Base-by-base conservation (phyloP, 2,113 vertebrate species). In the Tragelaphus strepsiceros region DNA sequence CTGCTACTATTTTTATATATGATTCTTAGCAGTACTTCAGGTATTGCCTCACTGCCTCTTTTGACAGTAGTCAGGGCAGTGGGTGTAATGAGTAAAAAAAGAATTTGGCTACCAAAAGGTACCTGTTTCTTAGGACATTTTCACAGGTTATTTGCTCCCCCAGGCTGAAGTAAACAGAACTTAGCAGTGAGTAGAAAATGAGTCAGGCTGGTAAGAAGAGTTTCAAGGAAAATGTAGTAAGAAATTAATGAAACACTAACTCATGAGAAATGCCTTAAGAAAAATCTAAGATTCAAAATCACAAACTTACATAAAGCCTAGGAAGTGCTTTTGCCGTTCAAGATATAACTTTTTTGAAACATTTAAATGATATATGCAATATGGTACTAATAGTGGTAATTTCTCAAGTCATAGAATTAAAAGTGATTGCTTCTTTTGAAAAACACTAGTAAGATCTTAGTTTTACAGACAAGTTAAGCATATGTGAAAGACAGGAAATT, bases 221-320 rank as follows among this genome's bases (percentile, higher is more conserved):
- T 71, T 95, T 91, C 24, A 71, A 92, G 61, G 30, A 97, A 85
- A 98, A 96, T 53, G 5, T 89, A 93, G 12, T 83, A 94, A 83
- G 35, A 71, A 90, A 82, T 92, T 22, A 94, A 56, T 56, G 26
- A 87, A 95, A 95, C 12, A 43, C 17, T 88, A 71, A 82, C 51
- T 94, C 71, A 43, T 94, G 62, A 93, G 35, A 96, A 96, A 6
- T 92, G 56, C 30, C 81, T 84, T 90, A 74, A 67, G 17, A 56
- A 93, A 95, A 93, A 93, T 78, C 11, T 51, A 53, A 77, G 26
- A 62, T 19, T 94, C 5, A 96, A 92, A 97, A 94, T 86, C 51
- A 85, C 6, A 56, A 74, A 59, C 67, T 90, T 77, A 58, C 2
- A 90, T 59, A 67, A 96, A 26, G 43, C 86, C 7, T 24, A 95